Evolutionary conservation across 2,113 vertebrate genomes (phyloP).

Genomic region (Collichthys lucidus): DNA sequence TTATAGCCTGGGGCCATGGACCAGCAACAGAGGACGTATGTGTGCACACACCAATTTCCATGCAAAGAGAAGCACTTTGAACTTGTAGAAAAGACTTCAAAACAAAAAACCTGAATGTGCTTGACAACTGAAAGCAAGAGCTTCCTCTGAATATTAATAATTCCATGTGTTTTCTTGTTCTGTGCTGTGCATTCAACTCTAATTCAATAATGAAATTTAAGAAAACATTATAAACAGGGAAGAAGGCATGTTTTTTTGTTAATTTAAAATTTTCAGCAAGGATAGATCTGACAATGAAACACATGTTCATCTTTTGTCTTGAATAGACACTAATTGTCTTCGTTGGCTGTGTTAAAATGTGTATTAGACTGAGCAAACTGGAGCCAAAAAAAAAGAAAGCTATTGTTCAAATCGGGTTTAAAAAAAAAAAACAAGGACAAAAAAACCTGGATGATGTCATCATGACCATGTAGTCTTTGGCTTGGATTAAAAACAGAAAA

Average conservation of each 20-base stretch:
- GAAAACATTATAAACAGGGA: too few relatives aligned
- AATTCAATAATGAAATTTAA: neutral
- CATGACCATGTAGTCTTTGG: too few relatives aligned
- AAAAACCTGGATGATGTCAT: too few relatives aligned
- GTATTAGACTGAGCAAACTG: neutral
- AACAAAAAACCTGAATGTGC: slow-evolving; percentile 49
- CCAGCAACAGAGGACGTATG: slow-evolving; percentile 37
- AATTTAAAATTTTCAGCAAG: too few relatives aligned
- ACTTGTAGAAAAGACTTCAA: slow-evolving; percentile 35
- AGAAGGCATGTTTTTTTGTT: too few relatives aligned
- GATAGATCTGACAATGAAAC: too few relatives aligned
- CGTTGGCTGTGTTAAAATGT: neutral
- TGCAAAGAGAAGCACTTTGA: slow-evolving; percentile 56
- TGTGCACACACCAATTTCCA: slow-evolving; percentile 33
- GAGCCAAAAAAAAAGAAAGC: neutral
- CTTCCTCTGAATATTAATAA: slow-evolving; percentile 9
- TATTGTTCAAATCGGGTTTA: neutral
- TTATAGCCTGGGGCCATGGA: slow-evolving; percentile 48
- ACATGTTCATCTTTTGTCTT: neutral
- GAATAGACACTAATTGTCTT: neutral
- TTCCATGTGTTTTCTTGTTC: neutral
- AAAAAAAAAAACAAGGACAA: too few relatives aligned
- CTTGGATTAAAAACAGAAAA: neutral
- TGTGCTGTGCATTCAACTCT: slow-evolving; percentile 5
- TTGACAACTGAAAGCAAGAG: slow-evolving; percentile 11